Base-by-base conservation (phyloP, 53 echinoderm and acorn worm genomes). In the Patiria pectinifera region DNA sequence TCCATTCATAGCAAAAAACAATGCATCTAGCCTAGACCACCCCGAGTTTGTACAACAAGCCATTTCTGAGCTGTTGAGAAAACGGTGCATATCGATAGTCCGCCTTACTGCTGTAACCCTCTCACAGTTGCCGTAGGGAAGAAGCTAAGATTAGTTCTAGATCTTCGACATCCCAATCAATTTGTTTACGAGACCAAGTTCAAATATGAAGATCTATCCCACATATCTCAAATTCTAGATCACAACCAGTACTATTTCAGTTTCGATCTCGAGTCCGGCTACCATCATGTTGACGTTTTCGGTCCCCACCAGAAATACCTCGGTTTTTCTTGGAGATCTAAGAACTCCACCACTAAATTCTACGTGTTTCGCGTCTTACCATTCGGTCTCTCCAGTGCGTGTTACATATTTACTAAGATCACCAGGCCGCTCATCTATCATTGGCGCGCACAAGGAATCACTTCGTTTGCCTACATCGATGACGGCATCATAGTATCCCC, bases 131-230 rank as follows among this genome's bases (percentile, higher is more conserved):
- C 85, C 16, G 59, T 48, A 18, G 92, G 92, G 46, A 91, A 91
- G 71, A 83, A 91, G 69, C 72, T 91, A 14, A 46, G 85, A 11
- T 48, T 86, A 15, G 87, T 92, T 18, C 49, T 93, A 2, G 84
- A 91, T 82, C 81, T 94, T 19, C 86, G 77, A 48, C 91, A 91
- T 53, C 69, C 91, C 15, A 94, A 94, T 71, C 46, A 94, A 86
- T 94, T 86, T 48, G 61, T 91, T 77, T 60, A 59, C 26, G 70
- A 89, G 45, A 22, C 75, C 25, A 91, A 94, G 47, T 91, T 94
- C 72, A 91, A 91, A 60, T 94, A 94, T 71, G 94, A 94, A 59
- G 94, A 86, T 69, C 62, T 94, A 4, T 12, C 66, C 19, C 86
- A 86, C 25, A 86, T 94, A 21, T 86, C 82, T 16, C 94, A 85